phyloP scores from a whole-genome alignment of 2,113 vertebrate species.

The Eubucco bourcierii region DNA sequence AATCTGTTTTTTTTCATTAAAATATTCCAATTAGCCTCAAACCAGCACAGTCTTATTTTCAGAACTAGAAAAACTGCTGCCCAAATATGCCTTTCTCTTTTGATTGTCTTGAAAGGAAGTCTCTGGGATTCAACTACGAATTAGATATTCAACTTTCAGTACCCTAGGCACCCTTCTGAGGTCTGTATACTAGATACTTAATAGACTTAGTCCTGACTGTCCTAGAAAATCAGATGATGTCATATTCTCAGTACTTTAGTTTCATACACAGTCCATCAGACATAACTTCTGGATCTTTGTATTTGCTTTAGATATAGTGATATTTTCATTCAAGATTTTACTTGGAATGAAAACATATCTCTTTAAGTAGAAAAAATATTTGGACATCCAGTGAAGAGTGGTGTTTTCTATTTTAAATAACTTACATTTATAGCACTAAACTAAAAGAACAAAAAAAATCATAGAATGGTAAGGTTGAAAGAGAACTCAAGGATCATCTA shows the following conservation, averaged over 20 bases:
- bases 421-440: neutral
- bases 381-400: neutral
- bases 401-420: neutral
- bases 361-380: neutral
- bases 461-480: too few species aligned
- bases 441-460: neutral
- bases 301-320: neutral
- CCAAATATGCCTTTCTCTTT: neutral
- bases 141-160: neutral
- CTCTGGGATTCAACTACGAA: neutral
- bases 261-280: neutral
- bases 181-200: neutral
- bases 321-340: neutral
- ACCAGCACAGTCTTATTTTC: neutral
- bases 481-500: too few species aligned
- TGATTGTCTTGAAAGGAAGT: neutral
- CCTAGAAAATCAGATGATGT: neutral
- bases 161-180: neutral
- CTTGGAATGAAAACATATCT: neutral
- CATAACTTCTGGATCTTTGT: accelerated
- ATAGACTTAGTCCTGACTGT: neutral
- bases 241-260: neutral
- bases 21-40: too few species aligned
- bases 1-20: too few species aligned
- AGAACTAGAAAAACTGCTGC: neutral